Conservation (phyloP, 2,888 invertebrate genomes). For the Stenolophus ochropezus region DNA sequence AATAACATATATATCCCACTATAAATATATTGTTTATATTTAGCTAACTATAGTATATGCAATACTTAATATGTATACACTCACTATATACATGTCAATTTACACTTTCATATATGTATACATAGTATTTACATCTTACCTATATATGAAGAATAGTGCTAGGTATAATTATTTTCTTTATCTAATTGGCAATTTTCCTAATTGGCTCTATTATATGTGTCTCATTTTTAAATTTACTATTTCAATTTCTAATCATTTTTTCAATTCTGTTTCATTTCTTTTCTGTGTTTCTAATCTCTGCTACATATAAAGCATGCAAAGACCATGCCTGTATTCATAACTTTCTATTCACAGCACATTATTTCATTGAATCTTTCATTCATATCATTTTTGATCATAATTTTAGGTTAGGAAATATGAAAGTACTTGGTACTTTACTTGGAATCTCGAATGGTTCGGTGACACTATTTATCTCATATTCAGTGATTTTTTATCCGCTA, state of each 20-base stretch:
- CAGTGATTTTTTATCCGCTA: no score
- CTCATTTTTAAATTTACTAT: background rate
- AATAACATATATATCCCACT: no score
- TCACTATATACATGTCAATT: background rate
- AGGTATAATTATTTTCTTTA: constrained; percentile 10
- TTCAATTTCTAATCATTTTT: background rate
- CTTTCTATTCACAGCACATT: constrained; percentile 9
- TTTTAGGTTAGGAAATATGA: no score
- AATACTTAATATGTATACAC: background rate
- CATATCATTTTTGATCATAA: constrained; percentile 16
- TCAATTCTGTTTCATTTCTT: background rate
- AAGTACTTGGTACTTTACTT: no score
- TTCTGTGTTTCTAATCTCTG: background rate
- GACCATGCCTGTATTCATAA: constrained; percentile 30
- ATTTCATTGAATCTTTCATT: constrained; percentile 1
- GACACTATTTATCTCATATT: no score
- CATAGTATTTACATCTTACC: background rate
- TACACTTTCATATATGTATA: constrained; percentile 17
- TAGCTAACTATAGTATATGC: background rate
- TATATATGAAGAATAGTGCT: constrained; percentile 33
- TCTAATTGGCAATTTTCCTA: no score
- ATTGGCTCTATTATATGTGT: constrained; percentile 8
- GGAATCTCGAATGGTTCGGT: no score
- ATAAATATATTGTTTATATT: no score
- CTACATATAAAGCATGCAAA: constrained; percentile 37